phyloP scores from a whole-genome alignment of 2,113 vertebrate genomes.

The Dicerorhinus sumatrensis region DNA sequence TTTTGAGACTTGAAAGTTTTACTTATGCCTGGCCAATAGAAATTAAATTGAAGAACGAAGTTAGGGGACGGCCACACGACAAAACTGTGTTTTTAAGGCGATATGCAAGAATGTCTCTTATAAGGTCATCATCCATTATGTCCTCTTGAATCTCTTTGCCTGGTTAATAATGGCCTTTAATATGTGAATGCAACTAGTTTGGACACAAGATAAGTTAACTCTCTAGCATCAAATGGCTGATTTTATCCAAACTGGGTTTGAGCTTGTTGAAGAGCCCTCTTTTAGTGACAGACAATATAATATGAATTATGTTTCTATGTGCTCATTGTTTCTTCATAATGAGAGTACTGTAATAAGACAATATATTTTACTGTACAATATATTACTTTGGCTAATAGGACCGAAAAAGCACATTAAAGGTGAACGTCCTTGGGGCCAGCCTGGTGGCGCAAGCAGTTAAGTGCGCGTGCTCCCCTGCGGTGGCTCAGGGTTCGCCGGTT shows the following conservation, averaged over 20 bases:
- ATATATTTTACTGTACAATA: slow-evolving; percentile 57
- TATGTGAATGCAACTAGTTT: neutral
- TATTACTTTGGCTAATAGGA: slow-evolving; percentile 69
- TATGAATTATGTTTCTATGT: slow-evolving; percentile 46
- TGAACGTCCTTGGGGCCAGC: slow-evolving; percentile 40
- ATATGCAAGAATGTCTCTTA: neutral
- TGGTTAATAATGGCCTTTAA: slow-evolving; percentile 41
- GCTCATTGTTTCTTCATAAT: slow-evolving; percentile 43
- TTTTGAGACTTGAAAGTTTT: slow-evolving; percentile 57
- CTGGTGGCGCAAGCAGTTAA: too few species aligned
- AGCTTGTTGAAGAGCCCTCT: slow-evolving; percentile 3
- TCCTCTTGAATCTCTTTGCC: slow-evolving; percentile 52
- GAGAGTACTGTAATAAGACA: slow-evolving; percentile 37
- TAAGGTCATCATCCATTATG: neutral
- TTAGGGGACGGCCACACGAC: neutral
- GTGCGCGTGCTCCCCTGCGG: too few species aligned
- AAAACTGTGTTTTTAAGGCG: neutral
- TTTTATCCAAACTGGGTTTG: slow-evolving; percentile 36
- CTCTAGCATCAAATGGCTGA: neutral
- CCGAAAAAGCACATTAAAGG: slow-evolving; percentile 62
- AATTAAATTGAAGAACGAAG: slow-evolving; percentile 50
- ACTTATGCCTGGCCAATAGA: neutral
- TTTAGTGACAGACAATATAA: slow-evolving; percentile 45
- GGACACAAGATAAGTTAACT: slow-evolving; percentile 9
- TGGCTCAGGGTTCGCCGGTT: too few species aligned